phyloP scores from a whole-genome alignment of 2,113 vertebrate species.

The Oenanthe melanoleuca region DNA sequence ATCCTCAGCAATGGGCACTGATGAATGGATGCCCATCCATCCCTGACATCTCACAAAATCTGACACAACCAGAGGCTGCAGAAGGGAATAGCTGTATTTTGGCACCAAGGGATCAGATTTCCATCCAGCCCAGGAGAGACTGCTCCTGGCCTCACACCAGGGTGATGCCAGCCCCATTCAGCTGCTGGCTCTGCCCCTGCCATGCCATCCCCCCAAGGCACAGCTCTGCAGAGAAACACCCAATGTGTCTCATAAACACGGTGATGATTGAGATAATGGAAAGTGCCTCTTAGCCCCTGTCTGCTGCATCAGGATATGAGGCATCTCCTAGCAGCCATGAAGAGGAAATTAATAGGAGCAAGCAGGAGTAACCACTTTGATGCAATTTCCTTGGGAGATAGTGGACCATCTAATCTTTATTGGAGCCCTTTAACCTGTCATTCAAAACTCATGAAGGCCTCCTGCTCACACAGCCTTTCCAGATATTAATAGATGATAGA shows the following conservation, averaged over 20 bases:
- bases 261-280: conserved; percentile 79
- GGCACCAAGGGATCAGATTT: neutral
- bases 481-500: conserved; percentile 75
- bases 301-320: conserved; percentile 78
- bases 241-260: conserved; percentile 74
- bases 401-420: conserved; percentile 84
- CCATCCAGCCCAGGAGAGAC: neutral
- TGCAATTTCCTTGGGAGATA: conserved; percentile 85
- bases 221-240: conserved; percentile 69
- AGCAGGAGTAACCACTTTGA: conserved; percentile 83
- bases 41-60: neutral
- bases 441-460: conserved; percentile 75
- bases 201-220: conserved; percentile 41
- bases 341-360: conserved; percentile 83
- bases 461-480: conserved; percentile 61
- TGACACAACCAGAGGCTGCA: neutral
- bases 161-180: accelerated
- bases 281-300: conserved; percentile 75
- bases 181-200: neutral
- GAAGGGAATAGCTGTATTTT: neutral
- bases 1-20: neutral
- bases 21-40: neutral
- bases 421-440: conserved; percentile 83
- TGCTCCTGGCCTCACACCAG: neutral
- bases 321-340: conserved; percentile 75